Conservation (phyloP, 2,113 vertebrate genomes). For the Thalassoma bifasciatum region DNA sequence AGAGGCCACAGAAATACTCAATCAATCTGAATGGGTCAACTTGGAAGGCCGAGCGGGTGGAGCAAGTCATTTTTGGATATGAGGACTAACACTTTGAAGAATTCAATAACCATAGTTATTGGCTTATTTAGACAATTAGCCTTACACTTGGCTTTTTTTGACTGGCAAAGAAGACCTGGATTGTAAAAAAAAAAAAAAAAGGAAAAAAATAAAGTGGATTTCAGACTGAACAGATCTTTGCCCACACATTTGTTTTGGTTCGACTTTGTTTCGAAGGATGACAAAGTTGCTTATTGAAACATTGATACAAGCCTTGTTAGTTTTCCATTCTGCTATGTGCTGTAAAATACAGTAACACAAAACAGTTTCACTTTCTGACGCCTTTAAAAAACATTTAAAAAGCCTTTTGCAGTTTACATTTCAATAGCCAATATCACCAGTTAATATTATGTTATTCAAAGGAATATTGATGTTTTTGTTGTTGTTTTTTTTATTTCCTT, state of each 20-base stretch:
- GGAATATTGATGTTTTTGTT: constrained; percentile 78
- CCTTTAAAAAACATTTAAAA: constrained; percentile 69
- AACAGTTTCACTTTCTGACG: constrained; percentile 71
- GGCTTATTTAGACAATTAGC: constrained; percentile 70
- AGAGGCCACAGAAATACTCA: constrained; percentile 33
- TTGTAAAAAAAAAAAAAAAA: constrained; percentile 48
- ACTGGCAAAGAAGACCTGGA: constrained; percentile 63
- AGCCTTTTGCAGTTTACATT: constrained; percentile 78
- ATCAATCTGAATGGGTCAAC: constrained; percentile 34
- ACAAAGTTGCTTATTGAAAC: constrained; percentile 38
- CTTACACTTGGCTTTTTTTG: constrained; percentile 70
- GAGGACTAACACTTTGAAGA: constrained; percentile 70
- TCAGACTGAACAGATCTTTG: constrained; percentile 61
- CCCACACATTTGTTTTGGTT: constrained; percentile 43
- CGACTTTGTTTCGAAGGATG: constrained; percentile 35
- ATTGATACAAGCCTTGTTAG: constrained; percentile 38
- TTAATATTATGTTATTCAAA: constrained; percentile 83
- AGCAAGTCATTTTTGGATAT: constrained; percentile 22
- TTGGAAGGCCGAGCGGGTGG: neutral
- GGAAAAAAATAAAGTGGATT: constrained; percentile 48
- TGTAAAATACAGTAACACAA: constrained; percentile 70
- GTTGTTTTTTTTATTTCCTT: constrained; percentile 63
- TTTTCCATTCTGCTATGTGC: constrained; percentile 69
- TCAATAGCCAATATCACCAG: constrained; percentile 77
- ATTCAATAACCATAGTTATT: constrained; percentile 59